phyloP scores from a whole-genome alignment of 2,113 vertebrate genomes.

The Baryphthengus martii region DNA sequence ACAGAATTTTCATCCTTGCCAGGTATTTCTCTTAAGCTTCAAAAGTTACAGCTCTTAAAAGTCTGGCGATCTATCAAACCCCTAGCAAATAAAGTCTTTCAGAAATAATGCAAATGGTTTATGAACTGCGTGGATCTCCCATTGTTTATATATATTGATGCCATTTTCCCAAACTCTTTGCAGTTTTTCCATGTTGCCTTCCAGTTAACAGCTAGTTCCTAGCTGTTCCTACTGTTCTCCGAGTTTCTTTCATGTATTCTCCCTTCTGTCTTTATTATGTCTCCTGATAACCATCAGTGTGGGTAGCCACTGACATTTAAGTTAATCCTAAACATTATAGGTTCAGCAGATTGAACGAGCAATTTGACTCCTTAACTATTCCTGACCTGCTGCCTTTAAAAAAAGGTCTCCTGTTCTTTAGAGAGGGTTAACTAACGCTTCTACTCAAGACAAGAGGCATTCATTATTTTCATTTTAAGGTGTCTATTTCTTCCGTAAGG shows the following conservation, averaged over 20 bases:
- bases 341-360: background rate
- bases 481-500: background rate
- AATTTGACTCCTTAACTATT: background rate
- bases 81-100: background rate
- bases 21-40: background rate
- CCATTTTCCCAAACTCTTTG: background rate
- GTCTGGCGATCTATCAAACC: background rate
- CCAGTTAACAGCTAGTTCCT: background rate
- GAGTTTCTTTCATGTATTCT: background rate
- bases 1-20: background rate
- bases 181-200: background rate
- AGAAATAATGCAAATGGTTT: background rate
- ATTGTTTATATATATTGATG: background rate
- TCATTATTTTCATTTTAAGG: background rate
- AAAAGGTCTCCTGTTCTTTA: background rate
- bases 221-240: too few species aligned
- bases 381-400: background rate
- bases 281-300: background rate
- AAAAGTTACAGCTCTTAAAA: background rate
- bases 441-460: background rate
- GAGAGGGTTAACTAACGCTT: background rate
- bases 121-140: background rate
- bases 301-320: background rate
- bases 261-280: background rate
- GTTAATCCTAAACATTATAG: background rate